Evolutionary conservation across 35 echinoderm and acorn worm species (phyloP), one percentile per base, ranked within the genome.

Genomic region (Apostichopus parvimensis): DNA sequence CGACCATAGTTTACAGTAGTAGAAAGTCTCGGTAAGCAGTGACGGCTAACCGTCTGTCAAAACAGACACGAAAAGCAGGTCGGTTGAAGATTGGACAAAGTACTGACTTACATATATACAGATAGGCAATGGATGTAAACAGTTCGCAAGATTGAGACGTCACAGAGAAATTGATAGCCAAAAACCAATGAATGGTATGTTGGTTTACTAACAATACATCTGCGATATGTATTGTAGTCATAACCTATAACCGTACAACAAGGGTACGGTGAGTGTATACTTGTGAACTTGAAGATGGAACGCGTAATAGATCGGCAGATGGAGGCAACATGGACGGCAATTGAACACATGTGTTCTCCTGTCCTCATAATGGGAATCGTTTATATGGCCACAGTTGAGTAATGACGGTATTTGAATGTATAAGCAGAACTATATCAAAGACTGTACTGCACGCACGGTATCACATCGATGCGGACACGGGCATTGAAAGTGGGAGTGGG

Each of bases 161-260:
- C 71, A 8, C 71, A 75, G 71, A 75, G 71, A 75, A 18, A 75
- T 75, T 75, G 71, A 75, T 75, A 22, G 71, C 71, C 71, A 7
- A 7, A 75, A 75, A 75, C 71, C 71, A 75, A 75, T 75, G 71
- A 75, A 75, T 75, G 71, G 71, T 75, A 75, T 75, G 71, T 61
- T 75, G 71, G 71, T 75, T 75, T 75, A 75, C 71, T 75, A 75
- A 75, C 71, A 75, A 61, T 22, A 75, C 5, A 22, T 20, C 71
- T 20, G 71, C 21, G n/a, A 75, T 75, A 24, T 75, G 20, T 22
- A 75, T 75, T 4, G 20, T 75, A 75, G 20, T 75, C 71, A 22
- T 75, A 8, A 61, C 12, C 12, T 61, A 9, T 61, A 61, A 61
- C 58, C 58, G 12, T 61, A 61, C 58, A 61, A 12, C 58, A 61